Base-by-base conservation (phyloP, 2,113 vertebrate species). In the Labrus mixtus region DNA sequence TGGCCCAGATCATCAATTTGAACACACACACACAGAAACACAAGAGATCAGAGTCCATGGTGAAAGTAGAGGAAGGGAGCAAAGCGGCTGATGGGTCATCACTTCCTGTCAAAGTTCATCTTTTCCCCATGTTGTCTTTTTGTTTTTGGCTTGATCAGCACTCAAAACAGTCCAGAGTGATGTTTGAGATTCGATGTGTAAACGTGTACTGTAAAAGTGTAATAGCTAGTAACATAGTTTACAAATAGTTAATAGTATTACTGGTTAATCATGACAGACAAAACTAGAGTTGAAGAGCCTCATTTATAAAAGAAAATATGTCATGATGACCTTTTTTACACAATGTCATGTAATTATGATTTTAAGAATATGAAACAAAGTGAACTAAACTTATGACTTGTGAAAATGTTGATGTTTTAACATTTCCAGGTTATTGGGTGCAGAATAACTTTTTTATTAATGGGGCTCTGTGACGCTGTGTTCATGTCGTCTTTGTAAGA, bases 121-220 rank as follows among this genome's bases (percentile, higher is more conserved):
- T 17, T 63, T 76, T 82, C 33, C 67, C 76, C 70, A 17, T 25
- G 56, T 62, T 58, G 55, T 55, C 29, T 78, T 79, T 29, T 41
- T 55, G 69, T 84, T 61, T 83, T 88, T 89, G 79, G 79, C 56
- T 80, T 82, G 16, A 72, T 85, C 23, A 9, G 20, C 64, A 13
- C 61, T 59, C 37, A 73, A 76, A 71, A 48, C 55, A 66, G 51
- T 80, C 12, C 57, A 58, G 29, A 55, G 29, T 23, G 17, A 64
- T 2, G 46, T 5, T 16, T 68, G 6, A 39, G 16, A 23, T 69
- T 48, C 0, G 36, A 64, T 29, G 20, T 46, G 10, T 7, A 59
- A 63, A 68, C 17, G 11, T 22, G 9, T 51, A 16, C n/a, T n/a
- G n/a, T n/a, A n/a, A n/a, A 16, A 53, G 6, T n/a, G 0, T 33